Percentiles rank a stretch among this genome's conserved stretches.
These are phyloP conservation scores for Labeo calbasu DNA, from an alignment of 2,797 vertebrate genomes.

Conservation along the genomic window DNA sequence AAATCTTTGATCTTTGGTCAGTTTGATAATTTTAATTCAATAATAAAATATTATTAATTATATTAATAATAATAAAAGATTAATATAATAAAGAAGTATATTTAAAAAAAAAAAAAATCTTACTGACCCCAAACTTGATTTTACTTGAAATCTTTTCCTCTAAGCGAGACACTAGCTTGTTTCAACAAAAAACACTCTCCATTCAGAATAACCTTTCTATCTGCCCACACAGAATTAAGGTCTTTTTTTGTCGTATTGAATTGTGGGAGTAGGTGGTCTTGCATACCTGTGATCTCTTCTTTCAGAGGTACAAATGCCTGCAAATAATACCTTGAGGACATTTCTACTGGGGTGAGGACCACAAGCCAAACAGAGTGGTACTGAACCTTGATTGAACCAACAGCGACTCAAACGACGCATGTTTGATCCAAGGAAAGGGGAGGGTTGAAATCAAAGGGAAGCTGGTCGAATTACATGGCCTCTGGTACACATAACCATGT, in stretches of 20 bases:
- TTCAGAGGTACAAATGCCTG: slow-evolving; percentile 46
- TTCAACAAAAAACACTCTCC: slow-evolving; percentile 16
- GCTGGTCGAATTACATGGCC: slow-evolving; percentile 65
- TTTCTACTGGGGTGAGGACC: slow-evolving; percentile 32
- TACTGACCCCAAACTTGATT: background rate
- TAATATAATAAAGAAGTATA: no score
- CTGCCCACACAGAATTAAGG: slow-evolving; percentile 30
- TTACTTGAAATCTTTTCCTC: background rate
- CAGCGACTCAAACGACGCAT: slow-evolving; percentile 43
- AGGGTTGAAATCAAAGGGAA: slow-evolving; percentile 54
- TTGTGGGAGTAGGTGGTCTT: slow-evolving; percentile 26
- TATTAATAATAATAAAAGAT: no score
- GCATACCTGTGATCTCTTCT: slow-evolving; percentile 37
- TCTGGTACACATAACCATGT: slow-evolving; percentile 71
- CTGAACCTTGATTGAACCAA: slow-evolving; percentile 39
- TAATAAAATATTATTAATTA: no score
- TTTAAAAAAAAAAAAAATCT: background rate
- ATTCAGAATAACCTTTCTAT: slow-evolving; percentile 31
- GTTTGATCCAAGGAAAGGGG: slow-evolving; percentile 31
- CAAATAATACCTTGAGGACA: slow-evolving; percentile 52
- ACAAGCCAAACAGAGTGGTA: slow-evolving; percentile 30
- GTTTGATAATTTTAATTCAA: no score
- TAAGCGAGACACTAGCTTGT: slow-evolving; percentile 2
- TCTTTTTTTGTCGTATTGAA: slow-evolving; percentile 23
- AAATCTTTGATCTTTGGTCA: no score